These are phyloP conservation scores for Thamnophis sirtalis DNA, from an alignment of 2,113 vertebrate species.

Conservation along the genomic window DNA sequence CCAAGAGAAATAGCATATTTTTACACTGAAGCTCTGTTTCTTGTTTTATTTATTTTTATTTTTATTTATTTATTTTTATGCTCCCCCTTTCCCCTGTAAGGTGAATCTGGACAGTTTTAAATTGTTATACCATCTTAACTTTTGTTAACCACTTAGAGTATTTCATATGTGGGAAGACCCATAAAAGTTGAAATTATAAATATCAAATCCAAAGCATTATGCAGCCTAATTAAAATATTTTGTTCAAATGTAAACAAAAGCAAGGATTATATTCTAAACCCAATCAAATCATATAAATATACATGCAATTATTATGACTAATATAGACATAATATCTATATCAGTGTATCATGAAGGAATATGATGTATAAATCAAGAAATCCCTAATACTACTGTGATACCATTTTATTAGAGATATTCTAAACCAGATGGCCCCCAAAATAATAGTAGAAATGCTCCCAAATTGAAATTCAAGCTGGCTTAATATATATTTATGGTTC, in stretches of 20 bases:
- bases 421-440: background rate
- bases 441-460: background rate
- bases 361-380: background rate
- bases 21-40: background rate
- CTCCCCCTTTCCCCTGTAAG: background rate
- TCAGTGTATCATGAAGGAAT: background rate
- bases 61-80: background rate
- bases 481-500: background rate
- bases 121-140: background rate
- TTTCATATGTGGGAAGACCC: background rate
- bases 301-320: background rate
- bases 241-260: background rate
- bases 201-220: background rate
- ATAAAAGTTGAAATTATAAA: background rate
- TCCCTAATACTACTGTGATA: background rate
- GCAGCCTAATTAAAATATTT: background rate
- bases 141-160: background rate
- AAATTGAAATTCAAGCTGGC: background rate
- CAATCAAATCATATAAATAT: background rate
- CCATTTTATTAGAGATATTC: background rate
- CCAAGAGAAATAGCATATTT: background rate
- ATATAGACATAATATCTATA: background rate
- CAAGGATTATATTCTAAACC: background rate
- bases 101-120: background rate
- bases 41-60: background rate